Evolutionary conservation across 2,888 invertebrate species (phyloP).

Genomic region (Pasiphila rectangulata): DNA sequence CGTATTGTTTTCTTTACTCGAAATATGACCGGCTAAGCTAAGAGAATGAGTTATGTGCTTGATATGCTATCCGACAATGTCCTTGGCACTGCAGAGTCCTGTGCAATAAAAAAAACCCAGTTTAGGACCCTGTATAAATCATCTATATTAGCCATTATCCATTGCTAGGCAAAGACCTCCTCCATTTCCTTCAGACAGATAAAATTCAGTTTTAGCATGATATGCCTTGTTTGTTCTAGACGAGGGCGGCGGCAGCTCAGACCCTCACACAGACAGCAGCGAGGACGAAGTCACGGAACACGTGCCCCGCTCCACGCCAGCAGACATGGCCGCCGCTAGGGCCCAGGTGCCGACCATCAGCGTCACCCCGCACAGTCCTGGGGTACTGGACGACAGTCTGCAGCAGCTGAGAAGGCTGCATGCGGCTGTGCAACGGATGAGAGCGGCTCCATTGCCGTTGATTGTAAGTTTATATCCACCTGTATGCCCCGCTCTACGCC

Average conservation of each 20-base stretch:
- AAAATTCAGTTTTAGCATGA: background rate
- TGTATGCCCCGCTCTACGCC: constrained; percentile 48
- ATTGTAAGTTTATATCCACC: constrained; percentile 45
- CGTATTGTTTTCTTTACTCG: too few species aligned
- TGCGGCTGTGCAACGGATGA: constrained; percentile 88
- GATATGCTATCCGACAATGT: too few species aligned
- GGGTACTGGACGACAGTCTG: constrained; percentile 86
- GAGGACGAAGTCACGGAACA: constrained; percentile 90
- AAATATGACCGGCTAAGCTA: too few species aligned
- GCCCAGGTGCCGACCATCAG: constrained; percentile 89
- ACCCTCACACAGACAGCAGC: constrained; percentile 85
- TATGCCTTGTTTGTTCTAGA: constrained; percentile 61
- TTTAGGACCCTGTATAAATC: too few species aligned
- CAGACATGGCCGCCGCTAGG: constrained; percentile 70
- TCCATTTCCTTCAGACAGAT: too few species aligned
- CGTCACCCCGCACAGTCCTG: constrained; percentile 93
- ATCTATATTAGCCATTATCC: too few species aligned
- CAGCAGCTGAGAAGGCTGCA: constrained; percentile 88
- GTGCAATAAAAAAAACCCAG: too few species aligned
- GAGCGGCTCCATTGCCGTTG: constrained; percentile 80
- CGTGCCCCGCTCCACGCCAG: constrained; percentile 66
- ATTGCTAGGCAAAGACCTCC: too few species aligned
- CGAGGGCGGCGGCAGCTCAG: constrained; percentile 83
- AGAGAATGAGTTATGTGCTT: too few species aligned
- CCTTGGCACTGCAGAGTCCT: too few species aligned